These are phyloP conservation scores for Cordilura impudica DNA, from an alignment of 2,888 invertebrate genomes.

Conservation along the genomic window DNA sequence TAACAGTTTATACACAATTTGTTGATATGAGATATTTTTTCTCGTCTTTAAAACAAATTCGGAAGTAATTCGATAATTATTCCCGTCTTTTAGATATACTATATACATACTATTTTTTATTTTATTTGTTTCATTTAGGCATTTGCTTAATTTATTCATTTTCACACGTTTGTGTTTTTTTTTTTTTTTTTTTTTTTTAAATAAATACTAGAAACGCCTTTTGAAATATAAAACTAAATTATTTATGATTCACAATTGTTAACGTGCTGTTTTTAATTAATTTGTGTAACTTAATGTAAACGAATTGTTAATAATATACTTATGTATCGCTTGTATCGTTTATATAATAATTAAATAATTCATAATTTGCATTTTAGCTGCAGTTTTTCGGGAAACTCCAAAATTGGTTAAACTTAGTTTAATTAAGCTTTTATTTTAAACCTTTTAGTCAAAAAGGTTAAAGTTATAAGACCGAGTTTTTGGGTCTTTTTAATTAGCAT, in stretches of 20 bases:
- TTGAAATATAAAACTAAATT: background rate
- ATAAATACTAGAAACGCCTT: background rate
- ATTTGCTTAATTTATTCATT: constrained; percentile 27
- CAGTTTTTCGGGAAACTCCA: no score
- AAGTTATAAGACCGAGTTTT: no score
- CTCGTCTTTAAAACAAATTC: constrained; percentile 18
- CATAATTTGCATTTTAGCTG: no score
- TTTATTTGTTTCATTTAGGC: background rate
- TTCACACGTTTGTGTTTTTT: constrained; percentile 35
- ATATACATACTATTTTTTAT: background rate
- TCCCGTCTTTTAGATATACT: background rate
- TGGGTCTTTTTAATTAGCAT: no score
- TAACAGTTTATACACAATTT: constrained; percentile 11
- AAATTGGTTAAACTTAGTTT: no score
- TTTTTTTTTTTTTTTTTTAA: no score
- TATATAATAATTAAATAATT: no score
- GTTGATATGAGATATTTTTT: background rate
- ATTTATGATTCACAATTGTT: background rate
- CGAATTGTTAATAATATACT: no score
- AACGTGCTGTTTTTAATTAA: background rate
- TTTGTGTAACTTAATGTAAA: no score
- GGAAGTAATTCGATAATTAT: constrained; percentile 26
- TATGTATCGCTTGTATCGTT: no score
- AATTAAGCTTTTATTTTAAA: no score
- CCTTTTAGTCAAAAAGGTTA: no score